Percentiles rank a stretch among this genome's conserved stretches.
Evolutionary conservation across 2,888 invertebrate genomes (phyloP).

Genomic region (Arge pagana): DNA sequence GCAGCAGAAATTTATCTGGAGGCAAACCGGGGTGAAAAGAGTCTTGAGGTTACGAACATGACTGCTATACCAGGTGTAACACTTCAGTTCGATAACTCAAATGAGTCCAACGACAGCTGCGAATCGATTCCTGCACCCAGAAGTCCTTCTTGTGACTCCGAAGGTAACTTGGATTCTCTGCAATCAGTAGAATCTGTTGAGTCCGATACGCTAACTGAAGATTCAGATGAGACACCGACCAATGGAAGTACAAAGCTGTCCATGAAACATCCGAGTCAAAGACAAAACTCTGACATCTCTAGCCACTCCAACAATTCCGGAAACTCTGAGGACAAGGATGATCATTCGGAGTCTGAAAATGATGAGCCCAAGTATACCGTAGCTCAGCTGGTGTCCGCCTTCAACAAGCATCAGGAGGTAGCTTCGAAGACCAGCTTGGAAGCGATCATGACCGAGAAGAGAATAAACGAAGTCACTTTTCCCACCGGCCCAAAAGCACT

Average conservation of each 20-base stretch:
- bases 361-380: slow-evolving; percentile 60
- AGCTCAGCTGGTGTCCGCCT: slow-evolving; percentile 59
- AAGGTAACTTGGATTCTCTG: slow-evolving; percentile 51
- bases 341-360: slow-evolving; percentile 52
- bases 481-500: slow-evolving; percentile 60
- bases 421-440: slow-evolving; percentile 57
- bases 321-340: slow-evolving; percentile 53
- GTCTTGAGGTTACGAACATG: no score
- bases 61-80: no score
- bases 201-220: slow-evolving; percentile 54
- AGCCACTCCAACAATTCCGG: slow-evolving; percentile 50
- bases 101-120: no score
- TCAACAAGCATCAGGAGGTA: slow-evolving; percentile 60
- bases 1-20: no score
- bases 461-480: slow-evolving; percentile 51
- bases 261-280: slow-evolving; percentile 42
- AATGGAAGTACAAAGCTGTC: slow-evolving; percentile 28
- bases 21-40: no score
- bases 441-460: slow-evolving; percentile 56
- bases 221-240: slow-evolving; percentile 47
- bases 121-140: no score
- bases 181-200: slow-evolving; percentile 54
- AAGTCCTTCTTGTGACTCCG: slow-evolving; percentile 40
- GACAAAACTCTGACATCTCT: slow-evolving; percentile 50
- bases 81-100: no score